phyloP scores from a whole-genome alignment of 2,888 invertebrate genomes.

The Heterodera filipjevi region DNA sequence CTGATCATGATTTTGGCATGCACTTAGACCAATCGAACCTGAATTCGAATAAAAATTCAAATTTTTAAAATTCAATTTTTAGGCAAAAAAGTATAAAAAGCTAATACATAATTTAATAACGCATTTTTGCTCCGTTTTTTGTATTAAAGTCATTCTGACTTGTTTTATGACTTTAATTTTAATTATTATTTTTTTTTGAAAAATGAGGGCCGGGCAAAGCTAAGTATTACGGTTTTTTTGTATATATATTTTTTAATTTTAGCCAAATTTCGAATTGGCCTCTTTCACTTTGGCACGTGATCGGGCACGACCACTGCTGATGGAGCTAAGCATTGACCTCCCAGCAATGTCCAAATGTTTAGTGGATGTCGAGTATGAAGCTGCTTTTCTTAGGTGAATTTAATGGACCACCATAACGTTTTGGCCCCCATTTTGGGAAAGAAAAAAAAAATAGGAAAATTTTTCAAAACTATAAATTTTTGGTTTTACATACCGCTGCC shows the following conservation, averaged over 20 bases:
- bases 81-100: no score
- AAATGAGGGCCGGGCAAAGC: no score
- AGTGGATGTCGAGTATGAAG: conserved; percentile 53
- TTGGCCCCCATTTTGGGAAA: conserved; percentile 2
- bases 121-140: no score
- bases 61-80: neutral
- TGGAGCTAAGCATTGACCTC: conserved; percentile 72
- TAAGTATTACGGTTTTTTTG: neutral
- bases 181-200: neutral
- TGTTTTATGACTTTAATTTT: neutral
- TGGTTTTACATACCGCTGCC: no score
- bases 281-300: conserved; percentile 77
- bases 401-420: no score
- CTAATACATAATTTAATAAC: no score
- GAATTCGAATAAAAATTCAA: neutral
- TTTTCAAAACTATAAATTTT: no score
- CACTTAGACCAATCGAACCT: no score
- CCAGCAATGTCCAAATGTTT: conserved; percentile 49
- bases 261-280: neutral
- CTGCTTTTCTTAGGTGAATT: conserved; percentile 67
- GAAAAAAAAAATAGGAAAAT: neutral
- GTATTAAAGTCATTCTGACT: no score
- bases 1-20: no score
- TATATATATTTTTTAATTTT: neutral
- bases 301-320: conserved; percentile 80